Evolutionary conservation across 2,797 vertebrate genomes (phyloP).

Genomic region (Clarias laeviceps): DNA sequence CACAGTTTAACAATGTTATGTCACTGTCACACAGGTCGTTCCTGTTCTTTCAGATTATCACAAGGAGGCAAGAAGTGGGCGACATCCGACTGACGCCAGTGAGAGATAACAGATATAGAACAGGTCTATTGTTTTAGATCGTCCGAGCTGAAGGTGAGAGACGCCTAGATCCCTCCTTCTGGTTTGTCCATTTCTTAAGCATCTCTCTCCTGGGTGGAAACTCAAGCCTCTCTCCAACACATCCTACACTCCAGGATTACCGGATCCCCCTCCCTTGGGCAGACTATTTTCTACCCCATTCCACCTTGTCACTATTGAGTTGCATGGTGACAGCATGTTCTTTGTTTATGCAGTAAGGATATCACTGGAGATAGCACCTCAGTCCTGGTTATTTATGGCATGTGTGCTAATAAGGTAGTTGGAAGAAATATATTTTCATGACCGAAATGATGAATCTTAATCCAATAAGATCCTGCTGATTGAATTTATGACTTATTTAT

Average conservation of each 20-base stretch:
- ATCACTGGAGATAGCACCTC: slow-evolving; percentile 45
- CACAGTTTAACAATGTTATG: slow-evolving; percentile 40
- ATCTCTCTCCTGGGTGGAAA: slow-evolving; percentile 47
- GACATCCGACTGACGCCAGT: slow-evolving; percentile 50
- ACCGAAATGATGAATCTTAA: slow-evolving; percentile 72
- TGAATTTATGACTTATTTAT: slow-evolving; percentile 79
- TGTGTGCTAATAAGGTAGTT: slow-evolving; percentile 58
- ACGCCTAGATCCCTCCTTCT: slow-evolving; percentile 43
- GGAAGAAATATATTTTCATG: slow-evolving; percentile 65
- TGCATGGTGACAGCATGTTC: slow-evolving; percentile 40
- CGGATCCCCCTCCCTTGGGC: slow-evolving; percentile 22
- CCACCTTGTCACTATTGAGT: slow-evolving; percentile 51
- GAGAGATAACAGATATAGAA: slow-evolving; percentile 55
- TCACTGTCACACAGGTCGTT: slow-evolving; percentile 32
- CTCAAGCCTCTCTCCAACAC: slow-evolving; percentile 43
- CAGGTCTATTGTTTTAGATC: slow-evolving; percentile 48
- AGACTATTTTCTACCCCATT: slow-evolving; percentile 43
- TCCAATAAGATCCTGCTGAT: slow-evolving; percentile 70
- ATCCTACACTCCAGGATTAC: slow-evolving; percentile 49
- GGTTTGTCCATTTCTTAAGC: slow-evolving; percentile 57
- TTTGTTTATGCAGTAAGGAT: slow-evolving; percentile 58
- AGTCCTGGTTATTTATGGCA: slow-evolving; percentile 57
- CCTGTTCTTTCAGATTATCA: slow-evolving; percentile 38
- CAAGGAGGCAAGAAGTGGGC: slow-evolving; percentile 34
- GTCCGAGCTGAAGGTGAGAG: slow-evolving; percentile 52